Evolutionary conservation across 53 echinoderm and acorn worm species (phyloP).

Genomic region (Pentamera pediparva): DNA sequence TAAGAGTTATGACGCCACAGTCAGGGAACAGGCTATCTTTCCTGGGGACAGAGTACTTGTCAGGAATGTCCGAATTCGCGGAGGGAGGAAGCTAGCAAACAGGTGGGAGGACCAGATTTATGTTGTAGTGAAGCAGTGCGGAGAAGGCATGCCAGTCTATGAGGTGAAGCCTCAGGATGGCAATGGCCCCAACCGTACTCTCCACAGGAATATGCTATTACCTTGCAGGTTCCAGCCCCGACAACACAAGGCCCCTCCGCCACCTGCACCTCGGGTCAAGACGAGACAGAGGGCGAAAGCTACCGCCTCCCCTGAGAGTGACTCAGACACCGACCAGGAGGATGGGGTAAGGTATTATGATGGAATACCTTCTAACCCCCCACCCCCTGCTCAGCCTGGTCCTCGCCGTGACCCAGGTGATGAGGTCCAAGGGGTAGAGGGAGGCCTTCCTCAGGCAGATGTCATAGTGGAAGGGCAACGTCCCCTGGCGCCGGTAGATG

Average conservation of each 20-base stretch:
- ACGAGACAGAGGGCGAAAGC: conserved; percentile 13
- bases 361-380: neutral
- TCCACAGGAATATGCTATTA: conserved; percentile 47
- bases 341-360: neutral
- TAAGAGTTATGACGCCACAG: conserved; percentile 25
- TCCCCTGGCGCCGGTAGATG: neutral
- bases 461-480: neutral
- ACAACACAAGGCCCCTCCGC: neutral
- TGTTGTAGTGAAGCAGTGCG: conserved; percentile 28
- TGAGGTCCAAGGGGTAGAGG: neutral
- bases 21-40: conserved; percentile 13
- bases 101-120: conserved; percentile 29
- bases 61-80: conserved; percentile 22
- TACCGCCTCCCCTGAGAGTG: neutral
- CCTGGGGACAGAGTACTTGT: conserved; percentile 40
- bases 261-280: neutral
- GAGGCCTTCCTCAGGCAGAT: neutral
- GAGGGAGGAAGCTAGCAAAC: conserved; percentile 34
- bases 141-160: conserved; percentile 43
- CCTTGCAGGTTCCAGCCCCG: conserved; percentile 33
- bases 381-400: neutral
- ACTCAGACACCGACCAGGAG: neutral
- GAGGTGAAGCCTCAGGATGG: conserved; percentile 33
- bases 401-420: neutral
- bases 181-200: conserved; percentile 32